Evolutionary conservation across 37 sponge, comb jelly and placozoan species (phyloP).

Genomic region (Agelas oroides): DNA sequence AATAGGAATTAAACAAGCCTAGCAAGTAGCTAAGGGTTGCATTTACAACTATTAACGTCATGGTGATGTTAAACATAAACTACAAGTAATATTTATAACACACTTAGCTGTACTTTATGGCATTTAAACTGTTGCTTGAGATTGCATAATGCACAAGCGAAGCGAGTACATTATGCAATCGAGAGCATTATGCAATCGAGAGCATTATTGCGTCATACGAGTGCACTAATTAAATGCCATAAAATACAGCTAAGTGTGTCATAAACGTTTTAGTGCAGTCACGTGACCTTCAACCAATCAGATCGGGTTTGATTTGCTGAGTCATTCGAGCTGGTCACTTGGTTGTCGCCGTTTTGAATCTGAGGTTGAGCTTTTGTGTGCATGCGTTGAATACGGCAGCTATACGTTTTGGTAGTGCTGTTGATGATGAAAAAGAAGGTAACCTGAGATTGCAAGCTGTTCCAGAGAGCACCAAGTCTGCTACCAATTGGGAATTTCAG

Average conservation of each 20-base stretch:
- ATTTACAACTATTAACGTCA: no score
- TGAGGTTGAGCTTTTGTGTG: background rate
- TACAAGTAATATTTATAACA: constrained; percentile 10
- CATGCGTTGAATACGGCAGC: background rate
- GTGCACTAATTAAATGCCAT: constrained; percentile 14
- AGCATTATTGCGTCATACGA: constrained; percentile 28
- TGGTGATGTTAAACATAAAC: no score
- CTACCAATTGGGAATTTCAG: constrained; percentile 36
- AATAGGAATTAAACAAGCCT: no score
- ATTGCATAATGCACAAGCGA: constrained; percentile 1
- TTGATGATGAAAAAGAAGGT: background rate
- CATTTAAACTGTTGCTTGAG: background rate
- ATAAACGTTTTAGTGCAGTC: constrained; percentile 16
- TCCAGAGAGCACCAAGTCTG: background rate
- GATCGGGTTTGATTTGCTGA: background rate
- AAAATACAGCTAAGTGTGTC: constrained; percentile 5
- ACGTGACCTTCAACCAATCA: constrained; percentile 15
- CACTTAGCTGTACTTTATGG: background rate
- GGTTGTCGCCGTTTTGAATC: background rate
- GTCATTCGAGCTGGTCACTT: background rate
- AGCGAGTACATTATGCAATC: constrained; percentile 14
- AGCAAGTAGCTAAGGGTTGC: no score
- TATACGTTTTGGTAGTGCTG: constrained; percentile 5
- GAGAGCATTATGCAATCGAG: constrained; percentile 17
- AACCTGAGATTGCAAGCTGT: background rate